These are phyloP conservation scores for silkworm (Bombyx mori) DNA, from an alignment of 1,140 invertebrate genomes.

Conservation along the genomic window DNA sequence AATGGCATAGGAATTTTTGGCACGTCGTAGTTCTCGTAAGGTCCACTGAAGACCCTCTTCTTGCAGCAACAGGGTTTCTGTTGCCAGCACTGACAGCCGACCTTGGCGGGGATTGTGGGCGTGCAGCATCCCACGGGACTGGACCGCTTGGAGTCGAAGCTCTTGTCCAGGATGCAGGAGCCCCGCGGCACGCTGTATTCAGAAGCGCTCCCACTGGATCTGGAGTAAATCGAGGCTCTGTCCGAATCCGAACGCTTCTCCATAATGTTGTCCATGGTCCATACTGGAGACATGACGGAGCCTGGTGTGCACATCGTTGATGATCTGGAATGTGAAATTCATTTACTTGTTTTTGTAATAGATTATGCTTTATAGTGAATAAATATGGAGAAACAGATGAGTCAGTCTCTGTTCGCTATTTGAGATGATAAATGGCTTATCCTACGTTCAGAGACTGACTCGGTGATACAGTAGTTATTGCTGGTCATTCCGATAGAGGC, in stretches of 20 bases:
- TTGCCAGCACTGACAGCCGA: conserved; percentile 55
- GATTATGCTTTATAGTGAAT: too few relatives aligned
- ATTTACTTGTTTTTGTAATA: not conserved
- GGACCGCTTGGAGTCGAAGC: conserved; percentile 52
- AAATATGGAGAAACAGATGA: too few relatives aligned
- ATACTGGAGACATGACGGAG: conserved; percentile 70
- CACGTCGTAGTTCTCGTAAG: conserved; percentile 85
- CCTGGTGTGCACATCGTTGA: conserved; percentile 71
- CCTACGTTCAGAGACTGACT: too few relatives aligned
- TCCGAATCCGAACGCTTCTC: conserved; percentile 67
- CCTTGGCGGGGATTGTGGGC: conserved; percentile 53
- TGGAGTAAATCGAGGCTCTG: conserved; percentile 70
- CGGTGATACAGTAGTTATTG: too few relatives aligned
- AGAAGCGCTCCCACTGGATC: conserved; percentile 70
- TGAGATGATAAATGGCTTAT: too few relatives aligned
- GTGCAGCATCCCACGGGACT: conserved; percentile 57
- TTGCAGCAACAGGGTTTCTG: conserved; percentile 52
- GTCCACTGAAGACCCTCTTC: conserved; percentile 64
- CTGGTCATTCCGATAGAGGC: too few relatives aligned
- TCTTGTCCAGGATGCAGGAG: conserved; percentile 48
- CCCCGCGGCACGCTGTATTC: conserved; percentile 71
- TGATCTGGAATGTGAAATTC: conserved; percentile 47
- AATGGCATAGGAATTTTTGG: conserved; percentile 77
- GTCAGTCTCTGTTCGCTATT: too few relatives aligned
- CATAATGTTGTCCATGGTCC: conserved; percentile 74